These are phyloP conservation scores for Meriones psammophilus DNA, from an alignment of 2,797 vertebrate genomes.

Conservation along the genomic window DNA sequence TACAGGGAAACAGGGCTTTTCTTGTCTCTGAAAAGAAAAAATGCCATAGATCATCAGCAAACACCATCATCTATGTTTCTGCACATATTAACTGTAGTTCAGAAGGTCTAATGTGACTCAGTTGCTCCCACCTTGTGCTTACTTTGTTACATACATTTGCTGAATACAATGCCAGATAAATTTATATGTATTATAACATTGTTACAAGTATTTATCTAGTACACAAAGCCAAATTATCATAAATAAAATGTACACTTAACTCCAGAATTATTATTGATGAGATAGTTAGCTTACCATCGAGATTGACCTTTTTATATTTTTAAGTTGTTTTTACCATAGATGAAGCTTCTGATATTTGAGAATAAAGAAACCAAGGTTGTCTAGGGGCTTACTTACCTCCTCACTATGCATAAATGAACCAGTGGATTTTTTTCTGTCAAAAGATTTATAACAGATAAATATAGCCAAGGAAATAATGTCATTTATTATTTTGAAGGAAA, in stretches of 20 bases:
- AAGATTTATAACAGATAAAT: constrained; percentile 40
- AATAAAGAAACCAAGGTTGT: constrained; percentile 62
- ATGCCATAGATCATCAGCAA: neutral
- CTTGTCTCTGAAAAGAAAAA: constrained; percentile 25
- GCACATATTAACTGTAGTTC: constrained; percentile 19
- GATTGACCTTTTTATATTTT: constrained; percentile 11
- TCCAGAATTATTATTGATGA: constrained; percentile 65
- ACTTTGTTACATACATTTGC: constrained; percentile 45
- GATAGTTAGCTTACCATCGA: constrained; percentile 43
- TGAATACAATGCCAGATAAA: constrained; percentile 44
- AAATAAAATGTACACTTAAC: constrained; percentile 39
- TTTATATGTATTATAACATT: constrained; percentile 30
- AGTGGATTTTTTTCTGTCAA: constrained; percentile 5
- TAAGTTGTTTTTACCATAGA: constrained; percentile 14
- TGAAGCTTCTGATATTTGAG: constrained; percentile 39
- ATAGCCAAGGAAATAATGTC: constrained; percentile 24
- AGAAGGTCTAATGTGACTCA: neutral
- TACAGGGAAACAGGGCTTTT: neutral
- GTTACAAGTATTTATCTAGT: constrained; percentile 25
- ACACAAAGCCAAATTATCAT: constrained; percentile 47
- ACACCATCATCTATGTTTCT: constrained; percentile 21
- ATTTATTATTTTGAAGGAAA: constrained; percentile 68
- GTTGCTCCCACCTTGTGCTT: constrained; percentile 4
- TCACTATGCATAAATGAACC: neutral
- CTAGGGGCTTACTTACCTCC: constrained; percentile 10